Conservation (phyloP, 2,888 invertebrate species). For the Ochlodes sylvanus region DNA sequence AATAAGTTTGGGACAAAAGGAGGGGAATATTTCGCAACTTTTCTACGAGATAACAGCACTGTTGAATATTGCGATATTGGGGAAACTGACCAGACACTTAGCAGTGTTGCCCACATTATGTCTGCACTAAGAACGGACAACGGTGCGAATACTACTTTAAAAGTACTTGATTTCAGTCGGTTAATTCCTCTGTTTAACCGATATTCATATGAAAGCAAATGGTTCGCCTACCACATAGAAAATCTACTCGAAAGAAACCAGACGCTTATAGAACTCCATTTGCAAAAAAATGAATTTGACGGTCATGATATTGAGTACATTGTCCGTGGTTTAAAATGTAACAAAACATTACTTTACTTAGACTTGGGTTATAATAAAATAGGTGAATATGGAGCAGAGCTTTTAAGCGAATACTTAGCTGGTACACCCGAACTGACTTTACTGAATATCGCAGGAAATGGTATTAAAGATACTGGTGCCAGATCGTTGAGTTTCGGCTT, state of each 20-base stretch:
- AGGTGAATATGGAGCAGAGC: conserved; percentile 84
- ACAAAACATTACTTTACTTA: conserved; percentile 81
- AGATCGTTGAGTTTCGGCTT: conserved; percentile 82
- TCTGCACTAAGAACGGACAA: conserved; percentile 74
- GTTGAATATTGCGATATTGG: conserved; percentile 83
- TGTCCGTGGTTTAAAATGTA: conserved; percentile 76
- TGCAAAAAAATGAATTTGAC: conserved; percentile 85
- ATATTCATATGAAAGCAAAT: conserved; percentile 74
- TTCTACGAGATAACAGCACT: conserved; percentile 73
- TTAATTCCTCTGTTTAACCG: conserved; percentile 67
- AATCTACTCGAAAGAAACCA: conserved; percentile 67
- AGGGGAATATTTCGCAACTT: conserved; percentile 77
- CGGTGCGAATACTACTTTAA: conserved; percentile 61
- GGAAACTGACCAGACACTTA: conserved; percentile 83
- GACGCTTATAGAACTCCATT: conserved; percentile 81
- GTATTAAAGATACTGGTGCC: conserved; percentile 83
- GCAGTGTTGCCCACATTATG: conserved; percentile 82
- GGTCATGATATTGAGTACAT: conserved; percentile 86
- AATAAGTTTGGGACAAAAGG: conserved; percentile 84
- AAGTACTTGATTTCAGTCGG: conserved; percentile 72
- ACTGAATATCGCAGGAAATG: conserved; percentile 84
- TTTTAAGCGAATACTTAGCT: conserved; percentile 81
- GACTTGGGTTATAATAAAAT: conserved; percentile 86
- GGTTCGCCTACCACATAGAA: conserved; percentile 81
- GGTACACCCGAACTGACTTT: conserved; percentile 77